phyloP scores from a whole-genome alignment of 2,888 invertebrate genomes.

The Abrostola triplasia region DNA sequence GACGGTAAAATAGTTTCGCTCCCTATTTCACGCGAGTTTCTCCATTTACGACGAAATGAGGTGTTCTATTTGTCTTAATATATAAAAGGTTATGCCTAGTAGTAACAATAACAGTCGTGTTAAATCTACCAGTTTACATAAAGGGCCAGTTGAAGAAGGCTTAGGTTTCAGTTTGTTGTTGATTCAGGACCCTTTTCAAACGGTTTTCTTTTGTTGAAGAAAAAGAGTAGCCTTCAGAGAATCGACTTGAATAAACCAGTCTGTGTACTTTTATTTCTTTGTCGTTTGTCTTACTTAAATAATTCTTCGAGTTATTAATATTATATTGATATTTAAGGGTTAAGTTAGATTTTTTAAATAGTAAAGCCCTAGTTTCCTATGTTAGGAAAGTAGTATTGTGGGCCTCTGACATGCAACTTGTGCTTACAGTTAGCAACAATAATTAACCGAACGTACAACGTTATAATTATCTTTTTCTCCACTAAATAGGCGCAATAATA shows the following conservation, averaged over 20 bases:
- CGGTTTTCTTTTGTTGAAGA: constrained; percentile 33
- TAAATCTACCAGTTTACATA: constrained; percentile 44
- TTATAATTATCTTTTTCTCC: too few species aligned
- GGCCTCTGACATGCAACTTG: too few species aligned
- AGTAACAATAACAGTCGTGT: constrained; percentile 40
- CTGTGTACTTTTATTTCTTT: constrained; percentile 27
- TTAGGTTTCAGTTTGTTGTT: constrained; percentile 47
- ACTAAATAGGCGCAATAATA: too few species aligned
- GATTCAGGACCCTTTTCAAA: constrained; percentile 47
- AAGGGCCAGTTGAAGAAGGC: constrained; percentile 43
- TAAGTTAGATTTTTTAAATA: constrained; percentile 13
- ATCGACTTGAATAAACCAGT: constrained; percentile 19
- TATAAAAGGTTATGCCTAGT: constrained; percentile 14
- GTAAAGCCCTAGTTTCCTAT: neutral
- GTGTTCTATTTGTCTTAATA: constrained; percentile 22
- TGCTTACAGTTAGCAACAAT: too few species aligned
- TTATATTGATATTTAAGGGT: constrained; percentile 9
- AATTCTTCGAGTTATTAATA: neutral
- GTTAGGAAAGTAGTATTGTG: too few species aligned
- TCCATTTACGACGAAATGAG: neutral
- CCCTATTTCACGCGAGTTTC: neutral
- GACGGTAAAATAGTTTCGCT: neutral
- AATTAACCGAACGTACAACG: too few species aligned
- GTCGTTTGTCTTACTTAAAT: constrained; percentile 16
- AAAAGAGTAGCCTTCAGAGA: constrained; percentile 20